phyloP scores from a whole-genome alignment of 23 tunicate genomes.

The Botrylloides violaceus region DNA sequence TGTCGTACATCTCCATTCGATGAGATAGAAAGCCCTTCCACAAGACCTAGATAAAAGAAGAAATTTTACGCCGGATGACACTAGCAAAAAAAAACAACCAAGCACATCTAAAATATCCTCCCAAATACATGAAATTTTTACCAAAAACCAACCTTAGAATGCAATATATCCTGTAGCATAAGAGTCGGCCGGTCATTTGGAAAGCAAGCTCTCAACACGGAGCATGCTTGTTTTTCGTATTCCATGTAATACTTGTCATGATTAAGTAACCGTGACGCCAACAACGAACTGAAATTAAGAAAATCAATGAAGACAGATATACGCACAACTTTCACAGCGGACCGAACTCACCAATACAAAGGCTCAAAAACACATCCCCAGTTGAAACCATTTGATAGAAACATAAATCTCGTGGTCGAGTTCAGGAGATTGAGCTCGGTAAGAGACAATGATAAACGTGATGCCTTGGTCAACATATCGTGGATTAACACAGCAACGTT shows the following conservation, averaged over 20 bases:
- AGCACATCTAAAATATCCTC: background rate
- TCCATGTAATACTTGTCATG: conserved; percentile 13
- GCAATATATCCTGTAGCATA: conserved; percentile 52
- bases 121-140: background rate
- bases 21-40: conserved; percentile 22
- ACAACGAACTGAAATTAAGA: background rate
- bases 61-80: background rate
- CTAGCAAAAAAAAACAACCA: no score
- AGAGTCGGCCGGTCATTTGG: conserved; percentile 35
- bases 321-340: background rate
- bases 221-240: conserved; percentile 28
- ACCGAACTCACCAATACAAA: conserved; percentile 19
- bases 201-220: conserved; percentile 40
- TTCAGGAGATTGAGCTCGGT: conserved; percentile 6
- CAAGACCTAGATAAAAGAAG: background rate
- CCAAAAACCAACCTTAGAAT: conserved; percentile 23
- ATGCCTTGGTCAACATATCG: conserved; percentile 1
- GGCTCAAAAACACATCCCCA: conserved; percentile 60
- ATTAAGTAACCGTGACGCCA: conserved; percentile 8
- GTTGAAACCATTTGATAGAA: conserved; percentile 26
- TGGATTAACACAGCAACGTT: conserved; percentile 20
- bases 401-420: conserved; percentile 10
- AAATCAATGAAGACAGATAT: background rate
- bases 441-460: background rate
- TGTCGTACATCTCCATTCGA: conserved; percentile 19